Evolutionary conservation across 2,888 invertebrate genomes (phyloP).

Genomic region (Drosophila paracracens): DNA sequence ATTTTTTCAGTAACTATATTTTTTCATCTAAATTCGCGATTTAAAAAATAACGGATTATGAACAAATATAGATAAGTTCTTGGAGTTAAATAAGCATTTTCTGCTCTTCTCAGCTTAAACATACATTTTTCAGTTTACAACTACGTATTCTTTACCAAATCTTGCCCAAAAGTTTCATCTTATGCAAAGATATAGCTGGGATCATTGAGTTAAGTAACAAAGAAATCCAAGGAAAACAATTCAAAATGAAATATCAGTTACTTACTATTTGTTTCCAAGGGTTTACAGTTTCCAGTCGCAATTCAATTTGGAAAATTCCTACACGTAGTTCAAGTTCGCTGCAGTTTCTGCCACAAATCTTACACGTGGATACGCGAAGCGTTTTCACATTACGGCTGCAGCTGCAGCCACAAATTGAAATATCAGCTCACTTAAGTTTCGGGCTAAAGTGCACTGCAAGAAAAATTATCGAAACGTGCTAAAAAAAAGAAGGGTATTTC

Average conservation of each 20-base stretch:
- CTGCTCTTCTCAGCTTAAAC: background rate
- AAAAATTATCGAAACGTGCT: background rate
- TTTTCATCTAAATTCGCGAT: too few species aligned
- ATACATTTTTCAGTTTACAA: background rate
- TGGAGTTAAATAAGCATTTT: rapidly evolving
- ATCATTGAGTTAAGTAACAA: too few species aligned
- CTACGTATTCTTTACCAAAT: background rate
- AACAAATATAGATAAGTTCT: background rate
- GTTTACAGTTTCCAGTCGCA: background rate
- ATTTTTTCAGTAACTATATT: background rate
- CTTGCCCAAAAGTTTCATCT: background rate
- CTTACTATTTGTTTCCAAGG: background rate
- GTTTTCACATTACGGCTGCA: slow-evolving; percentile 41
- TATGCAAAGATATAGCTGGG: too few species aligned
- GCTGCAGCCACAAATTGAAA: slow-evolving; percentile 50
- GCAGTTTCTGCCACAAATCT: slow-evolving; percentile 58
- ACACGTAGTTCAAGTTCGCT: slow-evolving; percentile 33
- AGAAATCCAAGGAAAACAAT: background rate
- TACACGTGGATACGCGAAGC: slow-evolving; percentile 65
- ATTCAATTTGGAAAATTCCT: slow-evolving; percentile 29
- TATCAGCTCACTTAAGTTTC: slow-evolving; percentile 48
- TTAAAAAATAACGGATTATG: background rate
- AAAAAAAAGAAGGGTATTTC: background rate
- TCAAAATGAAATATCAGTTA: background rate
- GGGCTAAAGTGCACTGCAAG: slow-evolving; percentile 23